Base-by-base conservation (phyloP, 1,140 invertebrate genomes). In the Phocides pigmalion region DNA sequence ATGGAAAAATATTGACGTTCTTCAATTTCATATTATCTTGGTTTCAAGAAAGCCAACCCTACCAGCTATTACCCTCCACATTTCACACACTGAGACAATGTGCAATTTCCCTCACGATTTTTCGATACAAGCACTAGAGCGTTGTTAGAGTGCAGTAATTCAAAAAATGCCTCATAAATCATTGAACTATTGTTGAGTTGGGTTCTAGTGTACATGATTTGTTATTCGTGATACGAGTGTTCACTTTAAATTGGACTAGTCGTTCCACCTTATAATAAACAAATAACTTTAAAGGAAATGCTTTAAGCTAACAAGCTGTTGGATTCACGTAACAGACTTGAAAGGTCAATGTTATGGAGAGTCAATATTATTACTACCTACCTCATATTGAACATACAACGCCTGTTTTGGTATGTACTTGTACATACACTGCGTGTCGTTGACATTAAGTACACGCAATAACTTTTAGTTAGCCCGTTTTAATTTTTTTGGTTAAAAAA, bases 61-160 rank as follows among this genome's bases (percentile, higher is more conserved):
- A 44, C 14, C 22, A 44, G 39, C 53, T n/a, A 42, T 56, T 56
- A 56, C 39, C 20, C 32, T 56, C 19, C 20, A 44, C 53, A 56
- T 42, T 56, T 56, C 53, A 56, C 53, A 56, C 53, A 56, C 53
- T 56, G 53, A 50, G 47, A 56, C 53, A 56, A 56, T 56, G 53
- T 56, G 53, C 32, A 56, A 56, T 56, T 56, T 56, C 39, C 53
- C 39, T 56, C 53, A 56, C 53, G 53, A 56, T 56, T 56, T 56
- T 56, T 56, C 53, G 53, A 56, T 41, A 54, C 51, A 50, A n/a
- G 35, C 12, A 54, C 51, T 25, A 54, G 51, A 41, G 17, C 35
- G 51, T 54, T 54, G 51, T 54, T 54, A 54, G 51, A 54, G 17
- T 44, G 53, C 53, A 56, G 53, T 56, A 56, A 44, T 56, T 56